Base-by-base conservation (phyloP, 2,797 vertebrate species). In the Acanthornis magna region DNA sequence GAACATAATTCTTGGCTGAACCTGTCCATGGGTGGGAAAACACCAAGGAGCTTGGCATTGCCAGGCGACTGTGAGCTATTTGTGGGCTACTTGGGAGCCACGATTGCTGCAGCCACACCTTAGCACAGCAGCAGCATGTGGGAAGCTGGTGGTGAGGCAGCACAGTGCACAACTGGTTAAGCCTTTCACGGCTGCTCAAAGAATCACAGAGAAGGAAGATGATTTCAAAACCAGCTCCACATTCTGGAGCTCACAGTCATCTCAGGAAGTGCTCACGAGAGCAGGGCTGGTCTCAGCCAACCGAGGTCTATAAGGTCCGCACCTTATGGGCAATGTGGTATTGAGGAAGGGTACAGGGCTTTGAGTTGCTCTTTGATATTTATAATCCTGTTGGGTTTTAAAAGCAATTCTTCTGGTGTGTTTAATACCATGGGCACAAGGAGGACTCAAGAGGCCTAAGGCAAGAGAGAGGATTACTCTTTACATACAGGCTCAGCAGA, bases 261-360 rank as follows among this genome's bases (percentile, higher is more conserved):
- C 57, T 86, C 27, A 30, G 20, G 40, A 77, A 55, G 23, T 17
- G 7, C n/a, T 72, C 38, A 10, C 11, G 42, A 48, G 60, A 57
- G 2, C 29, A 36, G 29, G 43, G 23, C 18, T 68, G 58, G 11
- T 75, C 50, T 87, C 71, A 47, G 32, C 10, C 50, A 21, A 0
- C 0, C 0, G 58, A 45, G 25, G 25, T 50, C 61, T 62, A 0
- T 15, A 48, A 43, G 36, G 42, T 47, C 21, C 47, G 15, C 38
- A n/a, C 4, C 5, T 76, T 12, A 27, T 14, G 17, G 63, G 48
- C 38, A 34, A 8, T 2, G 19, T 13, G 47, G 47, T 48, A 40
- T 14, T 4, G 47, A 80, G 66, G 73, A 45, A 65, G 36, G 25
- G 34, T 42, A 11, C 34, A 23, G 70, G 67, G 72, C 45, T 91